These are phyloP conservation scores for Cephus pulcher DNA, from an alignment of 2,888 invertebrate species.

Conservation along the genomic window DNA sequence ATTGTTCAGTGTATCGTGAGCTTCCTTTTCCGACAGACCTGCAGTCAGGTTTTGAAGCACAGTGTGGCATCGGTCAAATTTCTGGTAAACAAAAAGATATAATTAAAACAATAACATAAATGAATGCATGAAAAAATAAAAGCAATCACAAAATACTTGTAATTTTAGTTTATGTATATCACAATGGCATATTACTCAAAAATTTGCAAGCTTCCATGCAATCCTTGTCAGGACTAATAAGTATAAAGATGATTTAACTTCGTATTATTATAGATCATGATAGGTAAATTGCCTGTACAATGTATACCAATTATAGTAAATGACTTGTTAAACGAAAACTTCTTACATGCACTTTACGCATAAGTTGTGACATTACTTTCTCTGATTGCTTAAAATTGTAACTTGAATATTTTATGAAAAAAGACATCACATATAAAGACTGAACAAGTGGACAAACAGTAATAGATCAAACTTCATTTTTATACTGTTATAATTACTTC, in stretches of 20 bases:
- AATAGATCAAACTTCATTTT: neutral
- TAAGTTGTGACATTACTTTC: neutral
- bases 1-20: slow-evolving; percentile 91
- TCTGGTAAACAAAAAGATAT: slow-evolving; percentile 70
- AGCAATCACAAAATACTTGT: neutral
- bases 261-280: neutral
- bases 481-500: neutral
- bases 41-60: slow-evolving; percentile 81
- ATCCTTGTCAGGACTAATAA: neutral
- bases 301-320: neutral
- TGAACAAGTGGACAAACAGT: neutral
- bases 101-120: neutral
- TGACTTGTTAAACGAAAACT: neutral
- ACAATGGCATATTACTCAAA: neutral
- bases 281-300: neutral
- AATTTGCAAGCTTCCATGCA: neutral
- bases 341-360: neutral
- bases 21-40: slow-evolving; percentile 92
- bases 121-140: neutral
- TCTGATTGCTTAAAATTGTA: neutral
- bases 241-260: neutral
- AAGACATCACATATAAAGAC: neutral
- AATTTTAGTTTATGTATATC: neutral
- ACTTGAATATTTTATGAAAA: neutral
- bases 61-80: slow-evolving; percentile 87